Evolutionary conservation across 92 coral and sea anemone species (phyloP), one percentile per base, ranked within the genome.

Genomic region (Umimayanthus kanabou): DNA sequence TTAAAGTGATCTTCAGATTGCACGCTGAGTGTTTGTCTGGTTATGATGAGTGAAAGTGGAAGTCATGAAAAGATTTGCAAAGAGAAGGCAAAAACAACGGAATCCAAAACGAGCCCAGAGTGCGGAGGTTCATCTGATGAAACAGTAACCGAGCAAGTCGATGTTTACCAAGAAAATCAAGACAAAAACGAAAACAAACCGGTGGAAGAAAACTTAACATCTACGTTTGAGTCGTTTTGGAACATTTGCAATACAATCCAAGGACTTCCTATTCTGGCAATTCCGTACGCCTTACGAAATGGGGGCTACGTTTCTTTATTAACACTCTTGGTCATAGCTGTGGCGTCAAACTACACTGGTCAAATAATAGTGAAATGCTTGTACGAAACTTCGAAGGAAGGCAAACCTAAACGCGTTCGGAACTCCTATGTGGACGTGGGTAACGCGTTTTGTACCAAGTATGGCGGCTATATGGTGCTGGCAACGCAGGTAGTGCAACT

Each of bases 231-330:
- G 79, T 91, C 98, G 3, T 96, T 96, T 80, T 96, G 99, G 98
- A 96, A 96, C 71, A 96, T 96, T 81, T 95, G 99, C 78, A 96
- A 96, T 81, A 96, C 99, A 16, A 96, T 96, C 88, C 99, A 96
- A 85, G 99, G 99, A n/a, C 85, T 96, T 39, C 99, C 99, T 13
- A 96, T 96, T 30, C 89, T 96, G 39, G 96, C 97, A 14, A 96
- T 96, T 65, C 98, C 99, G 55, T 96, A 92, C 80, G 99, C 96
- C 9, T 88, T 96, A 47, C 86, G 93, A 50, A 93, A 95, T 53
- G 99, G 99, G 0, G 99, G 99, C 4, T 92, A 90, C 78, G 89
- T 92, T 42, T 95, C 98, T 10, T 25, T 96, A 26, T 45, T 94
- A 39, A 80, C 98, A 8, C 88, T 96, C 26, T 74, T 96, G 11